A percentile compares a stretch with the other conserved stretches of the same genome.
These are phyloP conservation scores for Parelbella ahira DNA, from an alignment of 2,888 invertebrate genomes.

Conservation along the genomic window DNA sequence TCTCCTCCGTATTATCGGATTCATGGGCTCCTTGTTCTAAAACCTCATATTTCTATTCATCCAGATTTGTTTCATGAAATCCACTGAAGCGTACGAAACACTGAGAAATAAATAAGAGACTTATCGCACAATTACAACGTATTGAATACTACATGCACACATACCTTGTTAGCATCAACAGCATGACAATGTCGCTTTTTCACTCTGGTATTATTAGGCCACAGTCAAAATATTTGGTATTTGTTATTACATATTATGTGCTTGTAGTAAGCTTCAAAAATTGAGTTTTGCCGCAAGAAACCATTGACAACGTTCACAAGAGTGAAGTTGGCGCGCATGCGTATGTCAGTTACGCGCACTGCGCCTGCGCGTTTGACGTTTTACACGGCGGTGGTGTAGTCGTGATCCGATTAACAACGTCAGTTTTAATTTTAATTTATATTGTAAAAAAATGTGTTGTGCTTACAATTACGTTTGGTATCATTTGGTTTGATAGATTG, in stretches of 20 bases:
- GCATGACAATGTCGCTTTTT: constrained; percentile 9
- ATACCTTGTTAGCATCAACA: constrained; percentile 9
- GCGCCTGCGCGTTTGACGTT: constrained; percentile 79
- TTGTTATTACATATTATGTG: constrained; percentile 5
- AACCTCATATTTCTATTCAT: background rate
- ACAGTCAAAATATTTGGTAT: constrained; percentile 14
- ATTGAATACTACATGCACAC: constrained; percentile 7
- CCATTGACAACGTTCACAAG: constrained; percentile 46
- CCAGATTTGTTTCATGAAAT: background rate
- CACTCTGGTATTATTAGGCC: constrained; percentile 8
- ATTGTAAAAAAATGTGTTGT: constrained; percentile 30
- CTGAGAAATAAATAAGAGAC: background rate
- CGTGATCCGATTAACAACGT: constrained; percentile 80
- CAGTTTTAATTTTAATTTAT: constrained; percentile 53
- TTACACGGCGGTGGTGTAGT: constrained; percentile 78
- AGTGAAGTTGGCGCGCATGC: constrained; percentile 70
- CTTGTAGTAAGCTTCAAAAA: no score
- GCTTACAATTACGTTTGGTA: constrained; percentile 37
- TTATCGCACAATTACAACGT: background rate
- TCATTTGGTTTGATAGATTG: constrained; percentile 51
- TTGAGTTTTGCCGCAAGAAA: constrained; percentile 31
- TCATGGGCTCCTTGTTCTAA: no score
- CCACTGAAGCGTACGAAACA: constrained; percentile 10
- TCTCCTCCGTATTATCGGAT: no score
- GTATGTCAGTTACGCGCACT: constrained; percentile 75